Conservation (phyloP, 2,797 vertebrate genomes). For the Tokudaia muenninki region DNA sequence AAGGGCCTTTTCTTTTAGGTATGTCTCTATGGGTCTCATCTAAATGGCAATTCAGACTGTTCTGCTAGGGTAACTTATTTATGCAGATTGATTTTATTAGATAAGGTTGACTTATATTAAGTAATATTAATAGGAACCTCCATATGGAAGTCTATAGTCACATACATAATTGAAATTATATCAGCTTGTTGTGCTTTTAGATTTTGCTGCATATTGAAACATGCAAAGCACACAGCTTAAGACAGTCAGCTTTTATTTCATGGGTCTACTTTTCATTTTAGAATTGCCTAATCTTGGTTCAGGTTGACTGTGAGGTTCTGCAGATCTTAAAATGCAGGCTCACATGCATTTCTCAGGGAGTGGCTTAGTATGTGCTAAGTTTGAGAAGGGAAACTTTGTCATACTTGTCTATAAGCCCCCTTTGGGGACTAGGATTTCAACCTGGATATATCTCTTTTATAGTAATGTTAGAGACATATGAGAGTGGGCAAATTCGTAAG, state of each 20-base stretch:
- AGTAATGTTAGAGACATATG: neutral
- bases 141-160: neutral
- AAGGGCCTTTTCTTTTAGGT: conserved; percentile 20
- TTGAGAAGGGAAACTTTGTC: neutral
- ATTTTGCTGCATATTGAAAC: neutral
- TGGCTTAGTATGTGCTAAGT: neutral
- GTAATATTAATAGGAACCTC: neutral
- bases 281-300: neutral
- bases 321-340: neutral
- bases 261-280: neutral
- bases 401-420: neutral
- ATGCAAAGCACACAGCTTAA: conserved; percentile 10
- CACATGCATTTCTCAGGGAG: neutral
- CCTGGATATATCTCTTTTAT: neutral
- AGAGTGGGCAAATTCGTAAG: neutral
- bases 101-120: neutral
- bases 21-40: conserved; percentile 24
- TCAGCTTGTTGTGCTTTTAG: conserved; percentile 14
- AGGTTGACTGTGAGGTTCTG: neutral
- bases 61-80: conserved; percentile 33
- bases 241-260: neutral
- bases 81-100: conserved; percentile 47
- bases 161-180: neutral
- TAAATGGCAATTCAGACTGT: conserved; percentile 47
- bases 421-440: neutral